Evolutionary conservation across 2,888 invertebrate genomes (phyloP).

Genomic region (Cinara cedri): DNA sequence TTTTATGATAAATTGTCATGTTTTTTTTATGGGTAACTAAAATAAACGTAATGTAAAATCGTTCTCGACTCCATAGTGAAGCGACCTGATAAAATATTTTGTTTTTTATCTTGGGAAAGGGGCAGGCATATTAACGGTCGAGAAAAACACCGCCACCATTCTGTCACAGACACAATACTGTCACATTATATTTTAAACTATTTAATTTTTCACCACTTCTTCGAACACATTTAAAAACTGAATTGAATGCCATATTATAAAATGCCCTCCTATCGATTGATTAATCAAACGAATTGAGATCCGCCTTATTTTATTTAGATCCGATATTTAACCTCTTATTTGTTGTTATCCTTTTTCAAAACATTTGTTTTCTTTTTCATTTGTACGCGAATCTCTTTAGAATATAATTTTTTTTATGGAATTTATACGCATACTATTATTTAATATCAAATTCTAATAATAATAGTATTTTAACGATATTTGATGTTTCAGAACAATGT

Average conservation of each 20-base stretch:
- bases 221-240: neutral
- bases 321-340: neutral
- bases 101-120: no score
- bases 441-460: conserved; percentile 6
- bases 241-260: conserved; percentile 16
- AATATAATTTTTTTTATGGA: no score
- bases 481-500: conserved; percentile 38
- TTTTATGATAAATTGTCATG: no score
- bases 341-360: neutral
- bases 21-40: no score
- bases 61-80: no score
- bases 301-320: no score
- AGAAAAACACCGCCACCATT: no score
- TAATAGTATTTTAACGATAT: neutral
- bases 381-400: neutral
- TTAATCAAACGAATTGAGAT: conserved; percentile 27
- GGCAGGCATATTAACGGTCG: no score
- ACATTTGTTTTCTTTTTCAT: neutral
- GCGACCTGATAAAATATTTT: no score
- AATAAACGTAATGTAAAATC: no score
- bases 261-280: neutral
- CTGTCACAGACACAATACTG: no score
- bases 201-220: neutral
- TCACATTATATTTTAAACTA: neutral
- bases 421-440: neutral